These are phyloP conservation scores for Drosophila pandora DNA, from an alignment of 1,140 invertebrate species.

Conservation along the genomic window DNA sequence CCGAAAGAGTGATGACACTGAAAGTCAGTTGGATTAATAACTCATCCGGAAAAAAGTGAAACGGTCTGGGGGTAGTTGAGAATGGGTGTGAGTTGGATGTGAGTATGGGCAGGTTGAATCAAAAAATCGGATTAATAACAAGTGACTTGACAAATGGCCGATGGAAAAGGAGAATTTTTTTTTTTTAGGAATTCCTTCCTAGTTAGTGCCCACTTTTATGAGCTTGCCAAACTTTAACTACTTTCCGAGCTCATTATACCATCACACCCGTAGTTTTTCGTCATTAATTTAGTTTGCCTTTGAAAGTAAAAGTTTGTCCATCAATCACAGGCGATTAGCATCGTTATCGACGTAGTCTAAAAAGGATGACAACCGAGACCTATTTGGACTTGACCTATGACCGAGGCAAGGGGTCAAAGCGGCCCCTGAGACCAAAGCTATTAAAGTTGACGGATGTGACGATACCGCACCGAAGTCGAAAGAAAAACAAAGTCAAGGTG, in stretches of 20 bases:
- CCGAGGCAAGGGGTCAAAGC: slow-evolving; percentile 65
- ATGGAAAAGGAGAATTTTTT: no score
- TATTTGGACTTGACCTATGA: slow-evolving; percentile 77
- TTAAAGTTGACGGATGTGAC: slow-evolving; percentile 78
- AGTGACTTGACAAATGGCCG: background rate
- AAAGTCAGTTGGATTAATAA: background rate
- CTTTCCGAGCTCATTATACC: background rate
- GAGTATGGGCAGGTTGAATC: background rate
- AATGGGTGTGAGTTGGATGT: background rate
- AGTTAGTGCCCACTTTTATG: background rate
- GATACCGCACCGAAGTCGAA: slow-evolving; percentile 75
- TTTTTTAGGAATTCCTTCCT: no score
- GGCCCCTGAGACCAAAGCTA: slow-evolving; percentile 70
- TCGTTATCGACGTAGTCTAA: slow-evolving; percentile 9
- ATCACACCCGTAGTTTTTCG: background rate
- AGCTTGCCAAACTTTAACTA: background rate
- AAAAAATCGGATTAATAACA: background rate
- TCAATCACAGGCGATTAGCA: slow-evolving; percentile 5
- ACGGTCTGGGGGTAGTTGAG: background rate
- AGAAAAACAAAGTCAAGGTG: slow-evolving; percentile 81
- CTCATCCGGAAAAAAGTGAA: background rate
- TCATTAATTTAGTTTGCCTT: background rate
- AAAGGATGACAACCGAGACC: slow-evolving; percentile 74
- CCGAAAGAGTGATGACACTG: background rate
- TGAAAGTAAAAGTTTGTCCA: background rate